Conservation (phyloP, 2,797 vertebrate genomes). For the Pristis pectinata region DNA sequence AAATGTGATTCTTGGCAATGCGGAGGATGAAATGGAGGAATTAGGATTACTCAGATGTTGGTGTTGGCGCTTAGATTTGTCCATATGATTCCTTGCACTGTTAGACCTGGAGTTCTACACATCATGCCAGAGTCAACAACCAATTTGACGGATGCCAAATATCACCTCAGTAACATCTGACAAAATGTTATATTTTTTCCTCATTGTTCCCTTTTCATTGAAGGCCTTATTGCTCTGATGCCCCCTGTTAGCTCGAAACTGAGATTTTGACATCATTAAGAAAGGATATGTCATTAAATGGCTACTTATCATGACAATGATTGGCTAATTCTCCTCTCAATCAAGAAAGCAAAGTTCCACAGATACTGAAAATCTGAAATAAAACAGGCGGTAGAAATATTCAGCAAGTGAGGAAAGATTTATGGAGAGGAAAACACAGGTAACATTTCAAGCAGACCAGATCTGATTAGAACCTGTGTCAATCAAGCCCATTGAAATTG, state of each 20-base stretch:
- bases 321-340: too few species aligned
- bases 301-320: too few species aligned
- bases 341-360: too few species aligned
- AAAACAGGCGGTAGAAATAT: too few species aligned
- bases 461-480: too few species aligned
- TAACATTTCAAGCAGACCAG: too few species aligned
- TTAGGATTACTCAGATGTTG: background rate
- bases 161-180: background rate
- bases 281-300: background rate
- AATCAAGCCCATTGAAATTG: too few species aligned
- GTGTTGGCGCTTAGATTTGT: background rate
- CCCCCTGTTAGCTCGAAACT: background rate
- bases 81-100: background rate
- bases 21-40: background rate
- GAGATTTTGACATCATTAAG: background rate
- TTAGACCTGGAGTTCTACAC: background rate
- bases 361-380: too few species aligned
- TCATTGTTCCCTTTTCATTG: background rate
- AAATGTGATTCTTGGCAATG: too few species aligned
- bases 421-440: too few species aligned
- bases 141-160: background rate
- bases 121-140: background rate
- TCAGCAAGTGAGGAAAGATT: too few species aligned
- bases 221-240: background rate
- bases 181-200: background rate